Percentiles rank a stretch among this genome's conserved stretches.
Conservation (phyloP, 2,113 vertebrate genomes). For the Machaerirhynchus nigripectus region DNA sequence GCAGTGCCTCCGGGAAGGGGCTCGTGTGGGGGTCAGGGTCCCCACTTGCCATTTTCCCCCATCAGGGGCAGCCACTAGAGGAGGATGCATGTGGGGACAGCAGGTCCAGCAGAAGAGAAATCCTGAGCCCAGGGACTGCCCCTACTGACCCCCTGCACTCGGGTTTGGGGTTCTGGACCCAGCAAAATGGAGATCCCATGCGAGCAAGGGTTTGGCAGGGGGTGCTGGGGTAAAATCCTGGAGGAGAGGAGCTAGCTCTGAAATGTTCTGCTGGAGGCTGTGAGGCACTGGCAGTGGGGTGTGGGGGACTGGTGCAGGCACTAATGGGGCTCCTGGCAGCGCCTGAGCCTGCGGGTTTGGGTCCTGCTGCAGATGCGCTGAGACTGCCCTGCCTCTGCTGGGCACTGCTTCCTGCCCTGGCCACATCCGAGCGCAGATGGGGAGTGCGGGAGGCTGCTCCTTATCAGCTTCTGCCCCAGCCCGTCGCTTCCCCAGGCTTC, state of each 20-base stretch:
- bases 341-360: rapidly evolving
- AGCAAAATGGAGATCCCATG: not conserved
- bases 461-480: not conserved
- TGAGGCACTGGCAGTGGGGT: not conserved
- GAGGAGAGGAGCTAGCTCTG: not conserved
- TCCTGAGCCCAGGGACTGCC: not conserved
- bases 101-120: not conserved
- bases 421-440: not conserved
- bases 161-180: rapidly evolving
- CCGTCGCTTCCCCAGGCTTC: not conserved
- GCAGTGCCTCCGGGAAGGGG: not conserved
- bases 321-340: not conserved
- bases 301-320: not conserved
- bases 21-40: not conserved
- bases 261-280: not conserved
- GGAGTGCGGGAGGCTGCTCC: not conserved
- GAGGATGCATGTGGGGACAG: rapidly evolving
- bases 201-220: not conserved
- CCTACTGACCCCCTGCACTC: rapidly evolving
- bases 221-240: rapidly evolving
- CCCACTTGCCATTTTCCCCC: not conserved
- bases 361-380: not conserved
- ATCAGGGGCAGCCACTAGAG: rapidly evolving
- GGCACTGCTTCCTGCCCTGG: not conserved
- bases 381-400: not conserved